Evolutionary conservation across 2,113 vertebrate genomes (phyloP), one percentile per base, ranked within the genome.

Genomic region (Riparia riparia): DNA sequence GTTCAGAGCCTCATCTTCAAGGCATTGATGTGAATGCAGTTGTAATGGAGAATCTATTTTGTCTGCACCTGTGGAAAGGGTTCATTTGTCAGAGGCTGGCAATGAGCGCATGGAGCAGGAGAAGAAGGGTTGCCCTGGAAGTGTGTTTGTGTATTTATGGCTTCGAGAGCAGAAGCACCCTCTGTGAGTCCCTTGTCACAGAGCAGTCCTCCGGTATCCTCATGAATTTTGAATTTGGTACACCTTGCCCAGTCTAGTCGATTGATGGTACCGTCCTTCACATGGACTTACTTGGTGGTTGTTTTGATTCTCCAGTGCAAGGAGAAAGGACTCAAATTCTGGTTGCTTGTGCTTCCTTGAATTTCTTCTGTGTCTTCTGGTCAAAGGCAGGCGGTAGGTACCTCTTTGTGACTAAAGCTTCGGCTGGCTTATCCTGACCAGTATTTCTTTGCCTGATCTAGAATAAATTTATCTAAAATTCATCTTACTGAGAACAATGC

Each of bases 371-470:
- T 69, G 77, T 65, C 29, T 88, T 37, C 37, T 44, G 28, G 17
- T 49, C 42, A 45, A 34, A 45, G 37, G 37, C 19, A 34, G 37
- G 14, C 47, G 32, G 7, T 29, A 10, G 32, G 17, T 37, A 18
- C 21, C 9, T 73, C 53, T 60, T 19, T 1, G 1, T 72, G 53
- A 22, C 57, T 49, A 4, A 71, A 31, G 44, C 39, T 41, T 76
- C 2, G 2, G 1, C 25, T 72, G 63, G 3, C 34, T 60, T 60
- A 13, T 60, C 41, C 19, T 54, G 29, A 25, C 15, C 0, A 1
- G 15, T 53, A 66, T 4, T 37, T 79, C 74, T 79, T 44, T 71
- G n/a, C 20, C 42, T 49, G 9, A 16, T 44, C 4, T n/a, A n/a
- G 34, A 13, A 22, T 54, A 8, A 10, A 5, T 83, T 54, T 69